A percentile compares a stretch with the other conserved stretches of the same genome.
Evolutionary conservation across 2,113 vertebrate genomes (phyloP).

Genomic region (Empidonax traillii): DNA sequence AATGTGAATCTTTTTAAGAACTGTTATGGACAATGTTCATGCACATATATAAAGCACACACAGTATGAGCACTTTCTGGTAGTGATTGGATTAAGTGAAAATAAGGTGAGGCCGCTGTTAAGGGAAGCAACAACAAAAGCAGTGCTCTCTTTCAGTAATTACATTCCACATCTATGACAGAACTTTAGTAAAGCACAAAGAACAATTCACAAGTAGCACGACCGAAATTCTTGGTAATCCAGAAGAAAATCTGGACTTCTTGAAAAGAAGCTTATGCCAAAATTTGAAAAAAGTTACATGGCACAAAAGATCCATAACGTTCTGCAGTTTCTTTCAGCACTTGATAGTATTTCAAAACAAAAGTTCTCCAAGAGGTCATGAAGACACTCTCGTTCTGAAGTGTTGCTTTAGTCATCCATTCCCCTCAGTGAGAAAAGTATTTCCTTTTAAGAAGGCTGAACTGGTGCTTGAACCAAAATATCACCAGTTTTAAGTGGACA

Average conservation of each 20-base stretch:
- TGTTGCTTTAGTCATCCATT: not conserved
- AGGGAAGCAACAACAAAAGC: constrained; percentile 49
- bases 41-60: not conserved
- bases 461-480: not conserved
- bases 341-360: constrained; percentile 64
- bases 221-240: not conserved
- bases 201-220: not conserved
- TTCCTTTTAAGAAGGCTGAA: not conserved
- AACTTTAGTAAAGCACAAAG: constrained; percentile 17
- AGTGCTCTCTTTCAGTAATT: constrained; percentile 4
- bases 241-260: not conserved
- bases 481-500: not conserved
- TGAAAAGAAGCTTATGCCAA: not conserved
- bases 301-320: not conserved
- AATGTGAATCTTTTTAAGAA: not conserved
- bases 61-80: not conserved
- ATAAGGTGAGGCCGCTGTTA: constrained; percentile 54
- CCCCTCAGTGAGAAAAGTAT: not conserved
- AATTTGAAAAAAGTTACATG: not conserved
- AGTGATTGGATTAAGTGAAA: constrained; percentile 30
- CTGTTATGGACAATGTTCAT: not conserved
- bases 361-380: constrained; percentile 35
- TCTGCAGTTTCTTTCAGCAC: constrained; percentile 28
- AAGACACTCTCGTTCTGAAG: not conserved
- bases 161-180: constrained; percentile 40